Base-by-base conservation (phyloP, 23 tunicate species). In the Diplosoma virens region DNA sequence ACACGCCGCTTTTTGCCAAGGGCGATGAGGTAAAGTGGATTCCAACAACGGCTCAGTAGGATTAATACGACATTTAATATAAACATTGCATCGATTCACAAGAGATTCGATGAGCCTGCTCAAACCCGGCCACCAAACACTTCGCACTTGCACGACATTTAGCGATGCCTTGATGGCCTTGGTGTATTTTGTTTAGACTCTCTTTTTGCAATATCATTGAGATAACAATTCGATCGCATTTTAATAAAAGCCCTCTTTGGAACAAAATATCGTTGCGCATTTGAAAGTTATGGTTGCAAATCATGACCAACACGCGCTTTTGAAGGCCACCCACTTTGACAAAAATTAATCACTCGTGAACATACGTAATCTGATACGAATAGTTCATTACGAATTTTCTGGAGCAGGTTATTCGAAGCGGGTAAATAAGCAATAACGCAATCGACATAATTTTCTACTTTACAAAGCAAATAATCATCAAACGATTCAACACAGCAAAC, bases 21-120 rank as follows among this genome's bases (percentile, higher is more conserved):
- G n/a, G n/a, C n/a, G n/a, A n/a, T n/a, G n/a, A n/a, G n/a, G n/a
- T n/a, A n/a, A n/a, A n/a, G n/a, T n/a, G n/a, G n/a, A n/a, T n/a
- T n/a, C n/a, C n/a, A n/a, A n/a, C n/a, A n/a, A n/a, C n/a, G 83
- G 83, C 47, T 78, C 74, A 47, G 59, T 78, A 4, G 32, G 60
- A 47, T 22, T 22, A 1, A 63, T 25, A 4, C 74, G 31, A 65
- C 1, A 47, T 47, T 37, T 36, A 11, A 32, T 30, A 46, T 61
- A 78, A 20, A 3, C 14, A 29, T 61, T 14, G 32, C 83, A 78
- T 7, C 47, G 27, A 22, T 37, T 58, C 7, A 77, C 82, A 22
- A 48, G 23, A 35, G 9, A 11, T 24, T 60, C 32, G 17, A 60
- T 41, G 9, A n/a, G 58, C 26, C 41, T 24, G 37, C 36, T 77